Conservation (phyloP, 2,888 invertebrate species). For the Aleiodes testaceus region DNA sequence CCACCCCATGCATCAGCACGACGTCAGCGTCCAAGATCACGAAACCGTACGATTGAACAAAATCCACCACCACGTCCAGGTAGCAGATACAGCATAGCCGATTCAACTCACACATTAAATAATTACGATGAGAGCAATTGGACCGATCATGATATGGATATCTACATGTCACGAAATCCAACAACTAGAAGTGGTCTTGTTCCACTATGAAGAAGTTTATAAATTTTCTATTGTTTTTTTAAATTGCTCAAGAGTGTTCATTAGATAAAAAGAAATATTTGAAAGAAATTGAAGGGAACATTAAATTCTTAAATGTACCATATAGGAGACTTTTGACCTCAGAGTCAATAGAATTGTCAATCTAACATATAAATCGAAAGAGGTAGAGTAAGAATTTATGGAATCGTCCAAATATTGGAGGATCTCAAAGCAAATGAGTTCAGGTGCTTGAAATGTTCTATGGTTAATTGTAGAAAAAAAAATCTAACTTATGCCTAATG, state of each 20-base stretch:
- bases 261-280: slow-evolving; percentile 11
- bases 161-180: slow-evolving; percentile 94
- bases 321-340: slow-evolving; percentile 19
- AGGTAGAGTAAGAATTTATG: neutral
- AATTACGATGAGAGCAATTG: slow-evolving; percentile 93
- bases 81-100: slow-evolving; percentile 86
- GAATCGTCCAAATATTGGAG: neutral
- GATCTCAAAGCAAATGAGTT: slow-evolving; percentile 16
- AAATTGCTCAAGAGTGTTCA: slow-evolving; percentile 52
- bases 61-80: slow-evolving; percentile 79
- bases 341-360: slow-evolving; percentile 11
- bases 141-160: slow-evolving; percentile 97
- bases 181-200: slow-evolving; percentile 89
- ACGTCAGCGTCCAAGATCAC: slow-evolving; percentile 84
- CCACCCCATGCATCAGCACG: slow-evolving; percentile 75
- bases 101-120: slow-evolving; percentile 87
- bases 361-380: neutral
- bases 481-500: slow-evolving; percentile 21
- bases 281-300: neutral
- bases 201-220: slow-evolving; percentile 77
- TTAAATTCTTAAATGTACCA: slow-evolving; percentile 8
- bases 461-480: neutral
- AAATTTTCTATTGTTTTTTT: slow-evolving; percentile 35
- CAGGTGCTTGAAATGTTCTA: slow-evolving; percentile 20
- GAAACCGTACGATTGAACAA: slow-evolving; percentile 80